These are phyloP conservation scores for Ormyrus rosae DNA, from an alignment of 2,888 invertebrate genomes.

Conservation along the genomic window DNA sequence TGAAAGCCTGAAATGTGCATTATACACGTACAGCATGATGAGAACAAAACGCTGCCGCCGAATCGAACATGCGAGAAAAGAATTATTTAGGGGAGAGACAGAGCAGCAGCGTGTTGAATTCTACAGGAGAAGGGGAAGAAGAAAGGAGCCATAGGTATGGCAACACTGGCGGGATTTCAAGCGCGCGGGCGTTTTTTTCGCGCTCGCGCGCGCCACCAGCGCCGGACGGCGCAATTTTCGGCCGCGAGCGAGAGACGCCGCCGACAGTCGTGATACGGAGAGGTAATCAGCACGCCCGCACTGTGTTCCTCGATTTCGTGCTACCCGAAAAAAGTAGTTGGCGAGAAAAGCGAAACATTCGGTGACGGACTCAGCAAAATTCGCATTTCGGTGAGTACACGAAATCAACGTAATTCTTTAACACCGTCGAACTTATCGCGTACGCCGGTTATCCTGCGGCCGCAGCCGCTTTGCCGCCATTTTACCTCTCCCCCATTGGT, in stretches of 20 bases:
- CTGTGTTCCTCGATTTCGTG: background rate
- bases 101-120: slow-evolving; percentile 72
- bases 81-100: background rate
- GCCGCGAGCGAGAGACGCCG: background rate
- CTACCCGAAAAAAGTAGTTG: no score
- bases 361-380: background rate
- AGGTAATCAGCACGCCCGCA: background rate
- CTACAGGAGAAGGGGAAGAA: background rate
- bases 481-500: slow-evolving; percentile 39
- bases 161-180: slow-evolving; percentile 37
- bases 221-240: background rate
- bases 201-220: background rate
- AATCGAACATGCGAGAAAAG: no score
- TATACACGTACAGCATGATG: no score
- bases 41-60: no score
- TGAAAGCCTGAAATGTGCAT: no score
- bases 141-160: background rate
- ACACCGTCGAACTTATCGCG: background rate
- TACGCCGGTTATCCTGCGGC: background rate
- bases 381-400: background rate
- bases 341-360: background rate
- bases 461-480: slow-evolving; percentile 47
- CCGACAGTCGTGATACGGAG: background rate
- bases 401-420: background rate
- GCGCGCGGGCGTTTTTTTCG: slow-evolving; percentile 34